phyloP scores from a whole-genome alignment of 2,888 invertebrate species.

The Drosophila maculinotata region DNA sequence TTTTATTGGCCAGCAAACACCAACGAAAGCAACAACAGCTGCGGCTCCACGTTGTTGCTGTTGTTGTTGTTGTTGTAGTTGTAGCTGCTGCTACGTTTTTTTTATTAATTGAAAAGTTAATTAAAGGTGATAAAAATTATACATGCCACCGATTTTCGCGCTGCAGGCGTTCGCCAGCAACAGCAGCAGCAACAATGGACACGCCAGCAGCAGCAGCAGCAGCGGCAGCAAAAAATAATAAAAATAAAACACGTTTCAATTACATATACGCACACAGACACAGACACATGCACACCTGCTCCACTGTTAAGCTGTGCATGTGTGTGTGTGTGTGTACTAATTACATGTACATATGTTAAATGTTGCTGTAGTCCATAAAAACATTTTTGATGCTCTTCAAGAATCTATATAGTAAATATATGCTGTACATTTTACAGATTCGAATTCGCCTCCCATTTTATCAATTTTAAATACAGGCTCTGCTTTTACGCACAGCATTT shows the following conservation, averaged over 20 bases:
- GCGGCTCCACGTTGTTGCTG: slow-evolving; percentile 40
- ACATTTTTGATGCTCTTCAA: slow-evolving; percentile 16
- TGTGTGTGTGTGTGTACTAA: slow-evolving; percentile 7
- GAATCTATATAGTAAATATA: slow-evolving; percentile 17
- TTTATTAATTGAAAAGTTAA: slow-evolving; percentile 84
- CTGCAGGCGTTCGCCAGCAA: slow-evolving; percentile 74
- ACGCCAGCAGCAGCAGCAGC: slow-evolving; percentile 1
- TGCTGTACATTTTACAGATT: slow-evolving; percentile 28
- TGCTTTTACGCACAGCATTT: slow-evolving; percentile 37
- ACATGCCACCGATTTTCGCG: slow-evolving; percentile 83
- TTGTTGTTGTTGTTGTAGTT: slow-evolving; percentile 36
- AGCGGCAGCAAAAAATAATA: slow-evolving; percentile 4
- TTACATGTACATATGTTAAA: slow-evolving; percentile 18
- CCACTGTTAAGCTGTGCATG: slow-evolving; percentile 1
- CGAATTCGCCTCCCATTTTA: slow-evolving; percentile 35
- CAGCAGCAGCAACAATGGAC: slow-evolving; percentile 27
- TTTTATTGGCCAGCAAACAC: slow-evolving; percentile 44
- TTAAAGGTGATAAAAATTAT: slow-evolving; percentile 84
- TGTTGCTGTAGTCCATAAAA: slow-evolving; percentile 1
- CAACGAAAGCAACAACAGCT: slow-evolving; percentile 30
- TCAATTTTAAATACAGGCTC: slow-evolving; percentile 48
- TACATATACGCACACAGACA: slow-evolving; percentile 50
- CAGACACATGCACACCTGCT: slow-evolving; percentile 11
- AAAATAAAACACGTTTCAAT: slow-evolving; percentile 66
- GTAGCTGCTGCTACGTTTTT: slow-evolving; percentile 55